phyloP scores from a whole-genome alignment of 1,140 invertebrate genomes.

The Amyelois transitella region DNA sequence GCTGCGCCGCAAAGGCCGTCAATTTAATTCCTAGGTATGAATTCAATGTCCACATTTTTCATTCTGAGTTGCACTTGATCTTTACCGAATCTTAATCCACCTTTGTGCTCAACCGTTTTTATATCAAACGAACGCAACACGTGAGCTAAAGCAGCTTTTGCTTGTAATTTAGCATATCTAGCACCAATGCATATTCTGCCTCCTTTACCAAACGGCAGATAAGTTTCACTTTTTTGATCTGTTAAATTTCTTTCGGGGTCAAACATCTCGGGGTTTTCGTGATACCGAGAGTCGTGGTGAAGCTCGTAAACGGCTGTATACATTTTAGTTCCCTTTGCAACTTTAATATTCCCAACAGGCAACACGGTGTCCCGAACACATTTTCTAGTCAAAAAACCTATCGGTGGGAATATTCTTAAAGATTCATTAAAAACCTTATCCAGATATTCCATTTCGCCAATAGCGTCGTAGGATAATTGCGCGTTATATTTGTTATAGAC shows the following conservation, averaged over 20 bases:
- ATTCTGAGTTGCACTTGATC: neutral
- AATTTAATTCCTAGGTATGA: slow-evolving; percentile 4
- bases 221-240: slow-evolving; percentile 69
- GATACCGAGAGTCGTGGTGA: slow-evolving; percentile 76
- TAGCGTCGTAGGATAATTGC: slow-evolving; percentile 53
- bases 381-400: slow-evolving; percentile 55
- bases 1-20: too few species aligned
- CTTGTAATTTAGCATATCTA: slow-evolving; percentile 71
- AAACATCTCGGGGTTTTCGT: slow-evolving; percentile 76
- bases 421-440: slow-evolving; percentile 64
- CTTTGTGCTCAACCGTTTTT: neutral
- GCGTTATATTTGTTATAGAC: slow-evolving; percentile 36
- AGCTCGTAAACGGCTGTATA: slow-evolving; percentile 75
- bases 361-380: slow-evolving; percentile 61
- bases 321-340: slow-evolving; percentile 70
- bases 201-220: slow-evolving; percentile 83
- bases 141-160: slow-evolving; percentile 48
- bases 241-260: slow-evolving; percentile 76
- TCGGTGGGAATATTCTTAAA: slow-evolving; percentile 70
- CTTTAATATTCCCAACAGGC: slow-evolving; percentile 47
- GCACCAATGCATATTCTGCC: slow-evolving; percentile 80
- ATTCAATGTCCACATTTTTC: slow-evolving; percentile 1
- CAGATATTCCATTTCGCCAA: slow-evolving; percentile 62
- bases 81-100: neutral
- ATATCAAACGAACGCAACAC: neutral